These are phyloP conservation scores for Zoanthus gigantus DNA, from an alignment of 92 coral and sea anemone genomes.

Conservation along the genomic window DNA sequence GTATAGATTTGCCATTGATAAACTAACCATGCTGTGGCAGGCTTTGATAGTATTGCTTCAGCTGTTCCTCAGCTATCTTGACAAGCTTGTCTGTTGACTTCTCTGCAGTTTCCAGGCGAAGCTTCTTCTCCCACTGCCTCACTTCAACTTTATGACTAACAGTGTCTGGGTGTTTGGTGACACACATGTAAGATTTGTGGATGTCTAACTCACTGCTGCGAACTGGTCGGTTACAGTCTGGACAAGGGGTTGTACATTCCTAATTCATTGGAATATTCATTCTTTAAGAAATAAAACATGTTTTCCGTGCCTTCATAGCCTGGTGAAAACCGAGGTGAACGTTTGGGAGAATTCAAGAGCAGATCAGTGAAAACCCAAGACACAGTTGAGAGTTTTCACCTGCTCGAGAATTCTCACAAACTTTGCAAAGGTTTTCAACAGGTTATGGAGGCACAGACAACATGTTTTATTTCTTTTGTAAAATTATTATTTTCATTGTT, in stretches of 20 bases:
- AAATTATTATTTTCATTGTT: too few species aligned
- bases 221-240: constrained; percentile 89
- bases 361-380: too few species aligned
- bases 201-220: constrained; percentile 75
- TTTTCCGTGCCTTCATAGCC: too few species aligned
- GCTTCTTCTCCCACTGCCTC: constrained; percentile 92
- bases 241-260: constrained; percentile 84
- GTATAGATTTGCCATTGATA: too few species aligned
- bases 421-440: too few species aligned
- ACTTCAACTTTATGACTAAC: constrained; percentile 76
- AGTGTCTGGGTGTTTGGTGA: constrained; percentile 69
- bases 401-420: too few species aligned
- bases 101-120: constrained; percentile 86
- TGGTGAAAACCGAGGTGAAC: too few species aligned
- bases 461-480: too few species aligned
- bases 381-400: too few species aligned
- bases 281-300: not conserved
- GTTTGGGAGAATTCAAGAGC: too few species aligned
- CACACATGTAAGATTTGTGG: constrained; percentile 81
- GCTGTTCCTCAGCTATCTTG: constrained; percentile 70
- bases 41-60: constrained; percentile 72
- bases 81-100: constrained; percentile 79
- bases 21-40: constrained; percentile 82
- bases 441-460: too few species aligned
- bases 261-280: not conserved